A percentile compares a stretch with the other conserved stretches of the same genome.
Conservation (phyloP, 2,888 invertebrate genomes). For the Lasioglossum leucozonium region DNA sequence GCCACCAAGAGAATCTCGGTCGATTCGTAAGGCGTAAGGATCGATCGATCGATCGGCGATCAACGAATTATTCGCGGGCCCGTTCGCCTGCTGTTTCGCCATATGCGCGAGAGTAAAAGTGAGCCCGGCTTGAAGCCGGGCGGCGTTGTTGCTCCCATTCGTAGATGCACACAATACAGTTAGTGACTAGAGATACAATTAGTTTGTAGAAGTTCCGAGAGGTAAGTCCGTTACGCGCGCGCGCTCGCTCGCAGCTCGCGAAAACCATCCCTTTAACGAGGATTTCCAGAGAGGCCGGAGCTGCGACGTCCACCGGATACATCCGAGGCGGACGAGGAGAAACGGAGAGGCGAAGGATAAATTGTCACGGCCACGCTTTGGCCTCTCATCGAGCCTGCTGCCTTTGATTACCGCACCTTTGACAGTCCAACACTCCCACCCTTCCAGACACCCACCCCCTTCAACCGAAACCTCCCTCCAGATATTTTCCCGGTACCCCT, state of each 20-base stretch:
- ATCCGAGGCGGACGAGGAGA: conserved; percentile 40
- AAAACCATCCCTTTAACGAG: conserved; percentile 64
- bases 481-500: neutral
- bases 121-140: conserved; percentile 51
- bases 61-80: neutral
- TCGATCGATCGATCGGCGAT: neutral
- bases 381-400: conserved; percentile 51
- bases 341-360: conserved; percentile 46
- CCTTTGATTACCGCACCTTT: conserved; percentile 49
- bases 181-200: conserved; percentile 78
- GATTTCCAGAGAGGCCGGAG: conserved; percentile 64
- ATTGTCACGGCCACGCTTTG: conserved; percentile 60
- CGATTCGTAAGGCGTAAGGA: neutral
- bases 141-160: conserved; percentile 83
- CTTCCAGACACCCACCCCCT: neutral
- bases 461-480: neutral
- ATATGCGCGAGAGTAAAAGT: conserved; percentile 26
- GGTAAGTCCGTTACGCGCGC: conserved; percentile 79
- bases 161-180: conserved; percentile 82
- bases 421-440: neutral
- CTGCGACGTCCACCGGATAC: conserved; percentile 42
- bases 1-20: neutral
- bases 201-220: conserved; percentile 75
- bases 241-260: conserved; percentile 53
- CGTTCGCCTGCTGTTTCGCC: neutral